Evolutionary conservation across 2,113 vertebrate species (phyloP).

Genomic region (Ia io): DNA sequence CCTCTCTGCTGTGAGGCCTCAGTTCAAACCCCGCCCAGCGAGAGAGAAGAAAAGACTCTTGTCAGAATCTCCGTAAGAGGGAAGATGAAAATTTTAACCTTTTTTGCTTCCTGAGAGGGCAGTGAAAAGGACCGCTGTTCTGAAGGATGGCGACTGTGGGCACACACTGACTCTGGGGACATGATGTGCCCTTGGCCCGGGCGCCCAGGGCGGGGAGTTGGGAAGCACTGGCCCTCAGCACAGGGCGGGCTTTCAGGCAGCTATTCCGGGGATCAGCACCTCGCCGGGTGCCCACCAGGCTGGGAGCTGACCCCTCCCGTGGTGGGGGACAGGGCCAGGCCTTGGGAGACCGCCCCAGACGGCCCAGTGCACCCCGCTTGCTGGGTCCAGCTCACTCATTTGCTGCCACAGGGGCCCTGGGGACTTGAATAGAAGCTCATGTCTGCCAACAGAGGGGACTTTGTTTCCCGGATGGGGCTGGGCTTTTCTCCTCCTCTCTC

Average conservation of each 20-base stretch:
- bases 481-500: neutral
- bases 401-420: neutral
- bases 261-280: neutral
- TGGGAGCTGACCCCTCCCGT: neutral
- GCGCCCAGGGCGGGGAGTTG: neutral
- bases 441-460: slow-evolving; percentile 68
- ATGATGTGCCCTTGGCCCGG: neutral
- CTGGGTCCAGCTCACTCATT: neutral
- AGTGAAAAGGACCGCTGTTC: slow-evolving; percentile 6
- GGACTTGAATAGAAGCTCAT: neutral
- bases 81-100: slow-evolving; percentile 14
- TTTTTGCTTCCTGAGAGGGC: neutral
- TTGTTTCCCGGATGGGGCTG: slow-evolving; percentile 61
- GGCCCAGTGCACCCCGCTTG: neutral
- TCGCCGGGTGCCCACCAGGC: neutral
- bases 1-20: neutral
- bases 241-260: neutral
- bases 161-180: neutral
- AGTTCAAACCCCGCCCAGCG: neutral
- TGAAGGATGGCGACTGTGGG: neutral
- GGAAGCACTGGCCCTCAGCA: neutral
- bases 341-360: neutral
- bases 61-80: neutral
- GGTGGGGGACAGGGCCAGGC: neutral
- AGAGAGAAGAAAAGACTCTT: neutral